Evolutionary conservation across 2,888 invertebrate genomes (phyloP).

Genomic region (Pristionchus fissidentatus): DNA sequence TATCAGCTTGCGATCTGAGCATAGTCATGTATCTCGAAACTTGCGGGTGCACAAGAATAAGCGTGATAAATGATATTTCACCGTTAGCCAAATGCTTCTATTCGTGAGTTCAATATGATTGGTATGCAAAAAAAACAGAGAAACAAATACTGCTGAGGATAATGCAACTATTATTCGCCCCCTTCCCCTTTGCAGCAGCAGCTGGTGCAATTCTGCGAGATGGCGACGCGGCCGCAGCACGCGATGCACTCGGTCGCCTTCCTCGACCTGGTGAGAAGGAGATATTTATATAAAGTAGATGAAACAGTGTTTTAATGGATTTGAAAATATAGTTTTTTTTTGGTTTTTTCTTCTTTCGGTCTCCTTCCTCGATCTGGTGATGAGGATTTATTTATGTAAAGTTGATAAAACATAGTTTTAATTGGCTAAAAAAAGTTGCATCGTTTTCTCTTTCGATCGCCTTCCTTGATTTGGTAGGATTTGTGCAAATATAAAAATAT

Average conservation of each 20-base stretch:
- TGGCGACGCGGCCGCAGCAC: constrained; percentile 59
- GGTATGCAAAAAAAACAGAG: too few species aligned
- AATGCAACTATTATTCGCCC: too few species aligned
- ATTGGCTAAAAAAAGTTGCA: not conserved
- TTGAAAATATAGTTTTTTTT: not conserved
- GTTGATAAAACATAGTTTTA: not conserved
- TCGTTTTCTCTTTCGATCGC: not conserved
- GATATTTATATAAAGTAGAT: not conserved
- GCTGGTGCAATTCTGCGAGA: constrained; percentile 50
- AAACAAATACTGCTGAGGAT: too few species aligned
- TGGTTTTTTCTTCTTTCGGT: not conserved
- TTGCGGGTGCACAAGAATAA: too few species aligned
- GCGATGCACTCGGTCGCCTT: constrained; percentile 61
- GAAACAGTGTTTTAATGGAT: too few species aligned
- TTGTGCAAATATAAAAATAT: not conserved
- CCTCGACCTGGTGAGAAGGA: constrained; percentile 54
- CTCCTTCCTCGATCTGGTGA: not conserved
- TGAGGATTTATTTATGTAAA: not conserved
- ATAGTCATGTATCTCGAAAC: too few species aligned
- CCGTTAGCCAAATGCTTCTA: too few species aligned
- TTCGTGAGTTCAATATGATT: too few species aligned
- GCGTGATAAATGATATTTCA: too few species aligned
- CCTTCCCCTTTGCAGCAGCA: constrained; percentile 47
- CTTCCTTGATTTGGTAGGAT: not conserved
- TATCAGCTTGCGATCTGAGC: not conserved